Evolutionary conservation across 1,140 invertebrate genomes (phyloP).

Genomic region (Uloborus diversus): DNA sequence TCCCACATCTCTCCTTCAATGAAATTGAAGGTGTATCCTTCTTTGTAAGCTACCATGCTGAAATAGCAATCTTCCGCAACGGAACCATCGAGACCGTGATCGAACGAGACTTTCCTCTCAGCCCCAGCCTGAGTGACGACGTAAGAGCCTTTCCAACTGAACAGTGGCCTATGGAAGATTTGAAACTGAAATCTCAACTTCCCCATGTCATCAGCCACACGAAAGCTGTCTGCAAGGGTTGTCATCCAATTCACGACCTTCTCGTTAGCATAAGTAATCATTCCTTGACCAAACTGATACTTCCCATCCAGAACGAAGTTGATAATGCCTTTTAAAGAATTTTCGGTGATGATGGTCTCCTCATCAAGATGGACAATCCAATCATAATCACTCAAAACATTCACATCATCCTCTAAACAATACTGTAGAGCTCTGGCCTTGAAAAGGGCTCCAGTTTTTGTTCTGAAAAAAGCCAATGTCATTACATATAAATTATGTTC

Average conservation of each 20-base stretch:
- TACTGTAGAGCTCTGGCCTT: constrained; percentile 96
- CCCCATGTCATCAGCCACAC: constrained; percentile 97
- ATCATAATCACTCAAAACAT: constrained; percentile 86
- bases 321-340: constrained; percentile 86
- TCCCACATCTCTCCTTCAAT: constrained; percentile 71
- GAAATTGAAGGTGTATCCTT: constrained; percentile 66
- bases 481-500: too few relatives aligned
- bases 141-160: constrained; percentile 90
- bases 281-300: constrained; percentile 95
- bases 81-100: constrained; percentile 69
- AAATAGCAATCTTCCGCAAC: constrained; percentile 72
- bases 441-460: constrained; percentile 90
- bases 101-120: constrained; percentile 68
- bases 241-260: constrained; percentile 96
- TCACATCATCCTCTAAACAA: constrained; percentile 90
- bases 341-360: constrained; percentile 94
- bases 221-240: constrained; percentile 93
- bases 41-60: constrained; percentile 68
- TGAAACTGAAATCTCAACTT: constrained; percentile 93
- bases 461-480: too few relatives aligned
- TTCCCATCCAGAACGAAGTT: constrained; percentile 96
- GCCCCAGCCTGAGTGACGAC: constrained; percentile 67
- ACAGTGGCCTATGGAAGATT: constrained; percentile 92
- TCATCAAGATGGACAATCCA: constrained; percentile 99
- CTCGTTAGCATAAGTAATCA: constrained; percentile 98